Evolutionary conservation across 2,113 vertebrate species (phyloP).

Genomic region (Gymnogyps californianus): DNA sequence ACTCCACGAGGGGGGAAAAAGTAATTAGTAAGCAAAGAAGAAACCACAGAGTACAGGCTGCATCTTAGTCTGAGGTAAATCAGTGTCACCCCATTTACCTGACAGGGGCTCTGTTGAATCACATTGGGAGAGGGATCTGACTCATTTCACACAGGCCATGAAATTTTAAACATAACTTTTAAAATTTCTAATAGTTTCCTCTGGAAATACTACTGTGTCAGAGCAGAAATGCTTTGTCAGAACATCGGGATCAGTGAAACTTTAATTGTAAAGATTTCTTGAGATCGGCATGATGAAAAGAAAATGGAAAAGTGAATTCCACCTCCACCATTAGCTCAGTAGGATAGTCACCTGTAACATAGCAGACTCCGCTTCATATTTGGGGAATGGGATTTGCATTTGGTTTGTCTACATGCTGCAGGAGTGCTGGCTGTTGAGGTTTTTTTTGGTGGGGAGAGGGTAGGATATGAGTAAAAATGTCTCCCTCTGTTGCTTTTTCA

Average conservation of each 20-base stretch:
- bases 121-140: neutral
- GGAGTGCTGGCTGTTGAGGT: neutral
- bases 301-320: neutral
- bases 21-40: neutral
- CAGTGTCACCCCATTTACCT: neutral
- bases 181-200: conserved; percentile 6
- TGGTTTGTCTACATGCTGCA: neutral
- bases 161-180: conserved; percentile 7
- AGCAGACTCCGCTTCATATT: neutral
- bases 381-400: neutral
- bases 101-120: neutral
- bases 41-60: neutral
- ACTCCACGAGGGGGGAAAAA: rapidly evolving
- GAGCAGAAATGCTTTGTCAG: conserved; percentile 1
- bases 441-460: rapidly evolving
- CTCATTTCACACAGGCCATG: neutral
- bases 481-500: neutral
- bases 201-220: neutral
- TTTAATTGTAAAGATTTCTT: neutral
- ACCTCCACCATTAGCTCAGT: neutral
- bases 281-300: neutral
- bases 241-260: neutral
- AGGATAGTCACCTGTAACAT: neutral
- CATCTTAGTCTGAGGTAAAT: neutral
- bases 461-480: neutral